phyloP scores from a whole-genome alignment of 2,797 vertebrate species.

The Mionectes olivaceus region DNA sequence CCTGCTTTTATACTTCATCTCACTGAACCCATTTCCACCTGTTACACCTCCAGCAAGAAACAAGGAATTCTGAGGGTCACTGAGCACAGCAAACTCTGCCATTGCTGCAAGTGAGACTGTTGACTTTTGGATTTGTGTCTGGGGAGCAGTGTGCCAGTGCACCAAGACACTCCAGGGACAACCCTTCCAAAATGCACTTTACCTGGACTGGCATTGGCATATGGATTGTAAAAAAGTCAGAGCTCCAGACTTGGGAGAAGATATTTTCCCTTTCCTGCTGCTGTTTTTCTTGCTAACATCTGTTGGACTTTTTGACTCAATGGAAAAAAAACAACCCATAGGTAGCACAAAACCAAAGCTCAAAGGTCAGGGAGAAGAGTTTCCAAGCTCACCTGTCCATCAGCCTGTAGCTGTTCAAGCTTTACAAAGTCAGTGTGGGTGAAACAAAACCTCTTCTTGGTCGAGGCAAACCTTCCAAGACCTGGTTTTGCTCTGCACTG shows the following conservation, averaged over 20 bases:
- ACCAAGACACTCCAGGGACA: neutral
- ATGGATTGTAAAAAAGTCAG: neutral
- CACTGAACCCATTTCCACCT: neutral
- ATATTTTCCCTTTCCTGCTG: neutral
- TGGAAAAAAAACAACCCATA: neutral
- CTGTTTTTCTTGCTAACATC: neutral
- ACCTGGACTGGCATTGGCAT: neutral
- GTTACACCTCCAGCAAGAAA: neutral
- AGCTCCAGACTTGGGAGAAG: neutral
- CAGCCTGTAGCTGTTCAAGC: neutral
- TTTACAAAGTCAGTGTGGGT: neutral
- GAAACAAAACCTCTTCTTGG: neutral
- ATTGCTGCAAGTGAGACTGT: neutral
- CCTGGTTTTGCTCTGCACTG: neutral
- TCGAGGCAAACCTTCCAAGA: neutral
- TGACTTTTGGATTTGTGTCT: neutral
- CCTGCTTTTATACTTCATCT: neutral
- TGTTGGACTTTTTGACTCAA: neutral
- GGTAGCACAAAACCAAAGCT: neutral
- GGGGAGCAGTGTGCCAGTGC: neutral
- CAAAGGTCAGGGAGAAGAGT: neutral
- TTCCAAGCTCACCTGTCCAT: neutral
- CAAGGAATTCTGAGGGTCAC: neutral
- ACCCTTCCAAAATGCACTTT: neutral
- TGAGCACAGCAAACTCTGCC: neutral